phyloP scores from a whole-genome alignment of 2,888 invertebrate genomes.

The Hofmannophila pseudospretella region DNA sequence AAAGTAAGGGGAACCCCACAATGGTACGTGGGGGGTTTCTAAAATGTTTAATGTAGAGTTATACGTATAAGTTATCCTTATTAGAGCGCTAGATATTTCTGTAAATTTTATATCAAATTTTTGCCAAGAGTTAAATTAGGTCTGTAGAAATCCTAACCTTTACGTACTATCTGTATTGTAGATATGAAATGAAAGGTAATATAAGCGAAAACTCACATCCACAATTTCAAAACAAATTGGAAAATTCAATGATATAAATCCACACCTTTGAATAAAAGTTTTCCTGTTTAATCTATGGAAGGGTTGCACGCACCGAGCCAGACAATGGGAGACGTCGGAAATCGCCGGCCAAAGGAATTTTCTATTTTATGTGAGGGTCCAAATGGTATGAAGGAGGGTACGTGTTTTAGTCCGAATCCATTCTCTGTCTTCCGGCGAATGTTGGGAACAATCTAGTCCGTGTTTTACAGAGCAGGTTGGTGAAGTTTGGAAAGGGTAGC shows the following conservation, averaged over 20 bases:
- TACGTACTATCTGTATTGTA: too few species aligned
- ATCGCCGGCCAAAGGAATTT: constrained; percentile 60
- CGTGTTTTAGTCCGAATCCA: constrained; percentile 64
- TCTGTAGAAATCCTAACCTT: too few species aligned
- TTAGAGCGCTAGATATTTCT: too few species aligned
- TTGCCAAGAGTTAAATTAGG: too few species aligned
- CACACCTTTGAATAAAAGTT: constrained; percentile 51
- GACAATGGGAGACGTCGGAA: constrained; percentile 62
- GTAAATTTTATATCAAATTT: too few species aligned
- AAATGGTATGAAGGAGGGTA: constrained; percentile 45
- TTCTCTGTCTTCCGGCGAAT: constrained; percentile 59
- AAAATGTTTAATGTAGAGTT: too few species aligned
- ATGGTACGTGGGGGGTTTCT: too few species aligned
- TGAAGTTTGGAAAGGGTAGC: constrained; percentile 14
- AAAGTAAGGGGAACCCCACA: too few species aligned
- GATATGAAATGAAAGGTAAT: too few species aligned
- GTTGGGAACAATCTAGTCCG: constrained; percentile 62
- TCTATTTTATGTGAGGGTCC: constrained; percentile 66
- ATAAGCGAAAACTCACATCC: not conserved
- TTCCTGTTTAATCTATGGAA: constrained; percentile 46
- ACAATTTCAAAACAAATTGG: constrained; percentile 3
- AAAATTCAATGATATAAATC: constrained; percentile 27
- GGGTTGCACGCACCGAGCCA: constrained; percentile 62
- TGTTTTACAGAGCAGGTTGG: constrained; percentile 53
- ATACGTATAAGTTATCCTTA: too few species aligned